These are phyloP conservation scores for Hafferia zeledoni DNA, from an alignment of 2,797 vertebrate genomes.

Conservation along the genomic window DNA sequence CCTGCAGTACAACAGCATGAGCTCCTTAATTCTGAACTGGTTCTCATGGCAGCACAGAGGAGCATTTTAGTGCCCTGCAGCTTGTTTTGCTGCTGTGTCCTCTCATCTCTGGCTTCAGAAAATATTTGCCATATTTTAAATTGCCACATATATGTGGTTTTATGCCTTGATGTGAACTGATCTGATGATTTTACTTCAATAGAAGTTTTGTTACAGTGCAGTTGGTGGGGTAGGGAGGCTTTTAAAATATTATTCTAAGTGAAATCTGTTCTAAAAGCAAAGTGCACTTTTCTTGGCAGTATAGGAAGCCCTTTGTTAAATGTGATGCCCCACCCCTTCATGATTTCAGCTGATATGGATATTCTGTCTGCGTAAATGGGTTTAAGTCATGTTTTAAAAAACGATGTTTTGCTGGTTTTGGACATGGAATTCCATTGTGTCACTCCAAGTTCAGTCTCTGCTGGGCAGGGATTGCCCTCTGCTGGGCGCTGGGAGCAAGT, in stretches of 20 bases:
- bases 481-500: not conserved
- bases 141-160: not conserved
- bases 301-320: not conserved
- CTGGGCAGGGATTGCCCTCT: conserved; percentile 49
- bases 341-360: not conserved
- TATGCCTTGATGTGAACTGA: not conserved
- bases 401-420: not conserved
- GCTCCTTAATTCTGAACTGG: not conserved
- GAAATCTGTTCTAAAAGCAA: not conserved
- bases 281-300: not conserved
- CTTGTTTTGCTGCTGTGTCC: not conserved
- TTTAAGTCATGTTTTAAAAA: not conserved
- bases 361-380: not conserved
- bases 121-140: not conserved
- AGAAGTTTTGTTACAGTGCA: not conserved
- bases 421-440: not conserved
- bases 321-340: not conserved
- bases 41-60: not conserved
- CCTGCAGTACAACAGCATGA: not conserved
- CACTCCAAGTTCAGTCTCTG: not conserved
- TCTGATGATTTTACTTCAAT: not conserved
- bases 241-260: not conserved
- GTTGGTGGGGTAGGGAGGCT: not conserved
- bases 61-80: not conserved
- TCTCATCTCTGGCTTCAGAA: not conserved